Base-by-base conservation (phyloP, 2,888 invertebrate species). In the Rhodophaea formosa region DNA sequence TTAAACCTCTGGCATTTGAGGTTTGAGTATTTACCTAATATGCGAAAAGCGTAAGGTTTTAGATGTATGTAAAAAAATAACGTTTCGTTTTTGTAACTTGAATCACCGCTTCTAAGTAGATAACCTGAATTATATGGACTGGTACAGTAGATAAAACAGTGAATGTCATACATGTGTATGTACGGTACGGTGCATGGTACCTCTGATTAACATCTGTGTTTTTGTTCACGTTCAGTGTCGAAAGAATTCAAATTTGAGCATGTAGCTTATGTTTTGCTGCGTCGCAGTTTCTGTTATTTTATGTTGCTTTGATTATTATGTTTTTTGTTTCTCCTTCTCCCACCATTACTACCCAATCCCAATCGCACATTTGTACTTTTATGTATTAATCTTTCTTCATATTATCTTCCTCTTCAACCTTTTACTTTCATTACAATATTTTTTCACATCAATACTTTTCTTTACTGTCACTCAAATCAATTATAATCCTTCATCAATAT, bases 221-320 rank as follows among this genome's bases (percentile, higher is more conserved):
- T 86, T 82, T 84, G 79, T 80, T 71, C 61, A 71, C 72, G 71
- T 73, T 71, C 59, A 59, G 57, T 68, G 62, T 63, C 49, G 58
- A 53, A 62, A 59, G 57, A 53, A 29, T 47, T 56, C 58, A 47
- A 51, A 35, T 35, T 62, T 62, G 57, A 71, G 82, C 82, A 84
- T 83, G 84, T 71, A 67, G 89, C 89, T 88, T 89, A 65, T 82
- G 81, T 87, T 80, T 86, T 79, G 86, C 86, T 87, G 88, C 86
- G 74, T 72, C 72, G 82, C 86, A 77, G 72, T 79, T 74, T 76
- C 79, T 75, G 81, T 82, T 80, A 86, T 84, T 53, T 56, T 56
- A 81, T 86, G 86, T 88, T 84, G 89, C 89, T 91, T 90, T 88
- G 84, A 88, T 80, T 82, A 77, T 81, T 80, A 75, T 82, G 74